These are phyloP conservation scores for Coccyzus lansbergi DNA, from an alignment of 2,797 vertebrate genomes.

Conservation along the genomic window DNA sequence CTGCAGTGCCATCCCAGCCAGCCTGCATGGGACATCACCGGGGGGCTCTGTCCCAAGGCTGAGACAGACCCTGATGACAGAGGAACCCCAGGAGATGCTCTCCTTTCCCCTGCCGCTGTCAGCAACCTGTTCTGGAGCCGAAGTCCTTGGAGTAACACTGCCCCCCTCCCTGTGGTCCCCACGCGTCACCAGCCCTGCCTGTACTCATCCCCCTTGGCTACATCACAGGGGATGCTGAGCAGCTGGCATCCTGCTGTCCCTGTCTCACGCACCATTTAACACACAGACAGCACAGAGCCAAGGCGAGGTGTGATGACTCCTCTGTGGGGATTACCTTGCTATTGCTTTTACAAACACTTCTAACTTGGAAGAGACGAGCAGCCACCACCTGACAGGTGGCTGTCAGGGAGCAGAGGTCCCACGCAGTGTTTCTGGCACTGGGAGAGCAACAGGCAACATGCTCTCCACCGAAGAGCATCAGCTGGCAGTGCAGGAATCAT, in stretches of 20 bases:
- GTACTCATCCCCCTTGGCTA: background rate
- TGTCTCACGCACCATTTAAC: background rate
- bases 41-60: background rate
- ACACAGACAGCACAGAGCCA: background rate
- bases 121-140: background rate
- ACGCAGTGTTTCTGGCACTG: background rate
- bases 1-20: background rate
- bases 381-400: accelerated
- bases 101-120: background rate
- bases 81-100: background rate
- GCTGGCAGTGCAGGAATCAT: accelerated
- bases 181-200: background rate
- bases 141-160: background rate
- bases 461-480: background rate
- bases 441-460: background rate
- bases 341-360: background rate
- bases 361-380: background rate
- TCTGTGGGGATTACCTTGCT: background rate
- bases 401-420: background rate
- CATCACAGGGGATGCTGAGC: background rate
- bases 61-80: background rate
- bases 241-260: background rate
- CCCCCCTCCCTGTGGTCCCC: background rate
- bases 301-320: background rate
- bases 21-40: background rate